Base-by-base conservation (phyloP, 1,140 invertebrate species). In the Euura lappo region DNA sequence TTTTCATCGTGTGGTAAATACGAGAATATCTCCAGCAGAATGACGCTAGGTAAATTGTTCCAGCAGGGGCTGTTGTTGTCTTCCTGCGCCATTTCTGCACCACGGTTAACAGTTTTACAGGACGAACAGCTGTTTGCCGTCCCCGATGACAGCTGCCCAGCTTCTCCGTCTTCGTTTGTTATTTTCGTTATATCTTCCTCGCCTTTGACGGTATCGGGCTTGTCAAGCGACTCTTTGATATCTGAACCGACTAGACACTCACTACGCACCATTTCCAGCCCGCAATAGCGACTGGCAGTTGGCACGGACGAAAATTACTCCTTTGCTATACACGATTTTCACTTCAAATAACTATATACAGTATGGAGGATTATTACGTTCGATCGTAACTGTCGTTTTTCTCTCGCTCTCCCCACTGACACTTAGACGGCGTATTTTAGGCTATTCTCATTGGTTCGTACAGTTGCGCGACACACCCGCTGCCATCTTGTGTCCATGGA, bases 21-120 rank as follows among this genome's bases (percentile, higher is more conserved):
- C 42, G 89, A 90, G 80, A 91, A 90, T 76, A 93, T 89, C 82
- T 92, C 90, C 60, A 91, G 87, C 76, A 92, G 87, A 76, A 91
- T 89, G 72, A 93, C 89, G 80, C 89, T 91, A 74, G 91, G 91
- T 75, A 92, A 82, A 78, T 87, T 88, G 74, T 88, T 88, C 90
- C 90, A 91, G 79, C 82, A 86, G 51, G 80, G 79, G 68, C 81
- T 81, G 65, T 75, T 75, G 51, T 60, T 60, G 66, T 81, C 77
- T 70, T 80, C 76, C 42, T 71, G 70, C 45, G 70, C 28, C 51
- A 60, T 60, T 42, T 71, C 45, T 13, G 44, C 10, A 60, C 11
- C 10, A 71, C 70, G 70, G 65, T 65, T 68, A 42, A 3, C 67
- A 44, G 8, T 42, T 44, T 68, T 68, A 8, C 67, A 68, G 28